Evolutionary conservation across 2,797 vertebrate genomes (phyloP).

Genomic region (Vultur gryphus): DNA sequence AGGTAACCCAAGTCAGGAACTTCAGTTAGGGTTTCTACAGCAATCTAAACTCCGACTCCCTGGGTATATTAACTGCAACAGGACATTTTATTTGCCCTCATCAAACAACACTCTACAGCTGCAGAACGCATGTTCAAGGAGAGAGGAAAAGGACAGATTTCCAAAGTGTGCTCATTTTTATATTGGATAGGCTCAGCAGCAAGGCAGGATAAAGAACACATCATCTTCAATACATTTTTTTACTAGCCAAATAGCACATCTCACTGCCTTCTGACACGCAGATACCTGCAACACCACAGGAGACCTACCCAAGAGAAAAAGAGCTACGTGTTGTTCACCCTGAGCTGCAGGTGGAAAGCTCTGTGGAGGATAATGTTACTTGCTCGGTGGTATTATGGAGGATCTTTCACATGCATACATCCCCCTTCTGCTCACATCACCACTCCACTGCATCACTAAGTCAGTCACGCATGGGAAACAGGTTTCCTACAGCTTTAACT

Average conservation of each 20-base stretch:
- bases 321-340: not conserved
- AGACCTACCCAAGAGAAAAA: not conserved
- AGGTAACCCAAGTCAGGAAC: not conserved
- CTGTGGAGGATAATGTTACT: constrained; percentile 11
- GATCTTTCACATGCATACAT: constrained; percentile 21
- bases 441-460: constrained; percentile 33
- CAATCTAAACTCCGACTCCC: not conserved
- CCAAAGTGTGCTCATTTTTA: not conserved
- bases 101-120: not conserved
- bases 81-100: not conserved
- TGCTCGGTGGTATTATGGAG: not conserved
- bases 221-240: not conserved
- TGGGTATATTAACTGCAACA: not conserved
- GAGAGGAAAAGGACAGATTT: not conserved
- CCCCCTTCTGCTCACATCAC: constrained; percentile 43
- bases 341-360: not conserved
- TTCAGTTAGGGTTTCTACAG: not conserved
- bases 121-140: not conserved
- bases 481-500: constrained; percentile 19
- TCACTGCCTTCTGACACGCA: not conserved
- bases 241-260: not conserved
- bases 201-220: not conserved
- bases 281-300: not conserved
- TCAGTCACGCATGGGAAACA: constrained; percentile 51
- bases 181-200: not conserved